Evolutionary conservation across 2,888 invertebrate species (phyloP).

Genomic region (Zygogramma bicolorata): DNA sequence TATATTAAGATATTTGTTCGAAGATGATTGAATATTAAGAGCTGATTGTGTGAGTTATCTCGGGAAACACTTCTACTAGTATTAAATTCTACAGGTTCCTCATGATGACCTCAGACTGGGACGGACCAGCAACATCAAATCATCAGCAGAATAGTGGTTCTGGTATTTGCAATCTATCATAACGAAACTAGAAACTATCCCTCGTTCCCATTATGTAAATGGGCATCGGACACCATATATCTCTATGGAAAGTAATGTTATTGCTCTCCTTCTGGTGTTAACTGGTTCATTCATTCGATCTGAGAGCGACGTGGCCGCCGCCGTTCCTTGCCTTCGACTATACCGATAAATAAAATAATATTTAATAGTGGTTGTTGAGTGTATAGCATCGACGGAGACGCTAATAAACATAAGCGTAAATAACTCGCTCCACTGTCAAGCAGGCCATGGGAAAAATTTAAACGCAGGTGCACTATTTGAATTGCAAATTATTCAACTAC

Average conservation of each 20-base stretch:
- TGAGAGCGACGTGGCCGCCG: neutral
- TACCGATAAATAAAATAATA: slow-evolving; percentile 45
- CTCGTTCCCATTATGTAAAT: neutral
- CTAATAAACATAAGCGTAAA: slow-evolving; percentile 64
- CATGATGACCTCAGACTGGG: too few species aligned
- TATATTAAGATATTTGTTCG: too few species aligned
- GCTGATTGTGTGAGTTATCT: too few species aligned
- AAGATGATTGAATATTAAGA: too few species aligned
- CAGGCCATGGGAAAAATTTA: slow-evolving; percentile 63
- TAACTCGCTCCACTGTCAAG: slow-evolving; percentile 59
- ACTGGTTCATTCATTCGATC: slow-evolving; percentile 9
- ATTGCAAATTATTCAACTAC: slow-evolving; percentile 62
- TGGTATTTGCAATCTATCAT: neutral
- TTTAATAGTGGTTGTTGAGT: slow-evolving; percentile 49
- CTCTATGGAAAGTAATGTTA: neutral
- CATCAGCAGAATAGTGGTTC: neutral
- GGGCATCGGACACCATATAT: neutral
- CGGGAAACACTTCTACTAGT: too few species aligned
- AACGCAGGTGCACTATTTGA: slow-evolving; percentile 67
- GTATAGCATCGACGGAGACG: slow-evolving; percentile 57
- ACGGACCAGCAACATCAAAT: too few species aligned
- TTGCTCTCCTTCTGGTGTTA: neutral
- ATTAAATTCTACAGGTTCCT: too few species aligned
- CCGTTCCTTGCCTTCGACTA: slow-evolving; percentile 29
- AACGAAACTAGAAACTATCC: neutral